These are phyloP conservation scores for Epinephelus moara DNA, from an alignment of 2,113 vertebrate genomes.

Conservation along the genomic window DNA sequence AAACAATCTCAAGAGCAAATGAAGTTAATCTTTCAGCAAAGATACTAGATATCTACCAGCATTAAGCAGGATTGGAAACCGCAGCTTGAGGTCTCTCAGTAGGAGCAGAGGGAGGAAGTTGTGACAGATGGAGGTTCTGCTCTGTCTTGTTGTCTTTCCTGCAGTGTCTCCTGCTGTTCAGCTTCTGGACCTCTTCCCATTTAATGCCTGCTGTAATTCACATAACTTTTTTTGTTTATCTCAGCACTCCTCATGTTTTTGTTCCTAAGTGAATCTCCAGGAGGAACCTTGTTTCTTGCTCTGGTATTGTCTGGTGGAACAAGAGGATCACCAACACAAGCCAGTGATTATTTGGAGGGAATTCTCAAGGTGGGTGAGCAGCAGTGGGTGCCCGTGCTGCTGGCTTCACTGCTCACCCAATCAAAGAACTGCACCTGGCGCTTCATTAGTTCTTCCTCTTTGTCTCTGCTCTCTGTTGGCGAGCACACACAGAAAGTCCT, in stretches of 20 bases:
- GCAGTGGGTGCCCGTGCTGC: constrained; percentile 3
- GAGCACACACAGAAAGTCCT: constrained; percentile 44
- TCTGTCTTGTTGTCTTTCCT: background rate
- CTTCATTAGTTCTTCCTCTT: constrained; percentile 59
- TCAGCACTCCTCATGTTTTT: constrained; percentile 3
- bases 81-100: background rate
- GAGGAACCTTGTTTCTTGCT: constrained; percentile 36
- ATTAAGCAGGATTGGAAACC: background rate
- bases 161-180: background rate
- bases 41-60: background rate
- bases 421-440: constrained; percentile 64
- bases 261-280: constrained; percentile 38
- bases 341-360: constrained; percentile 30
- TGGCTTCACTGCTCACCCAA: constrained; percentile 41
- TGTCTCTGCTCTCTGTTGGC: constrained; percentile 42
- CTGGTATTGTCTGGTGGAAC: background rate
- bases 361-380: constrained; percentile 38
- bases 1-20: background rate
- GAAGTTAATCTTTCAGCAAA: background rate
- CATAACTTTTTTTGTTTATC: constrained; percentile 3
- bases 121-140: background rate
- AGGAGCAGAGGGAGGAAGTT: background rate
- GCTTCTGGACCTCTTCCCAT: background rate
- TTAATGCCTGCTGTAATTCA: background rate
- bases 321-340: constrained; percentile 11